Evolutionary conservation across 2,797 vertebrate genomes (phyloP), one percentile per base, ranked within the genome.

Genomic region (Parauchenoglanis punctatus): DNA sequence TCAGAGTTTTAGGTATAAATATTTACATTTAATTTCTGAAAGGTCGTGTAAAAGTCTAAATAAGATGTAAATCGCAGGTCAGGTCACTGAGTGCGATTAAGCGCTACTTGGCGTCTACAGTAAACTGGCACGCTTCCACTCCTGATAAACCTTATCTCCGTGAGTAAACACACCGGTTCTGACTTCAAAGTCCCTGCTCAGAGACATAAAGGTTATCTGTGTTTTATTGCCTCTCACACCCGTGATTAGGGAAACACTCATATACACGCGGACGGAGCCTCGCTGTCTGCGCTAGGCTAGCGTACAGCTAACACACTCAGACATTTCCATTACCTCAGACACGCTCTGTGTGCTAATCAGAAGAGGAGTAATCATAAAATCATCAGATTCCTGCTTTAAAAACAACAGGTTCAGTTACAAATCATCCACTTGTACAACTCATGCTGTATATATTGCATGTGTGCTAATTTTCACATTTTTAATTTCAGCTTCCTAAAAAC

Each of bases 141-240:
- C 90, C 88, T 86, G 93, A 95, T 94, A 94, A 92, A 87, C 63
- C 93, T 94, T 96, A 96, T 96, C 96, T 90, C 89, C 88, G 89
- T 87, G 80, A 49, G 91, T 92, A 96, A 95, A 96, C 94, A 95
- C 89, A 86, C 90, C 68, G 90, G 4, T 35, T 73, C 25, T 87
- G 46, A 73, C 92, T 95, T 95, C 94, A 95, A 95, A 95, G 93
- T 91, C 87, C 89, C 85, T 35, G 46, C 75, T 77, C 3, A 31
- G 20, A 31, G 25, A 28, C 25, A 73, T 81, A 73, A 76, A 85
- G 81, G 82, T 31, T 76, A 76, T 40, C 49, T 63, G 35, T 35
- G 23, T 81, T 90, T 90, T 87, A 89, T 88, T 20, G 46, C 70
- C 81, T 56, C 84, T 89, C 76, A 84, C 35, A 44, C 83, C 87